Base-by-base conservation (phyloP, 2,888 invertebrate species). In the Cabera pusaria region DNA sequence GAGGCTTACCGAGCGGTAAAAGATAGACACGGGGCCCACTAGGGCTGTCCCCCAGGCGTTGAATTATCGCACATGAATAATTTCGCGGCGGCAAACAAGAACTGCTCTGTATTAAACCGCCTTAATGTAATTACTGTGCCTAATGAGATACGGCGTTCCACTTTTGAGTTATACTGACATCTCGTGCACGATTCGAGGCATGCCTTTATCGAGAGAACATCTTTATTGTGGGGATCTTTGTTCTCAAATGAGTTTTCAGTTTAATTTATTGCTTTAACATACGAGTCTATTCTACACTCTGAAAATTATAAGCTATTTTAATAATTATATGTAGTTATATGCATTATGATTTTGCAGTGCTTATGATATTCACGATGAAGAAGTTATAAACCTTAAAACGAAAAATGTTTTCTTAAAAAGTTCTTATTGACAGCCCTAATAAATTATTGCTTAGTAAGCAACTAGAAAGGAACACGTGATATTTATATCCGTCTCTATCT, bases 1-100 rank as follows among this genome's bases (percentile, higher is more conserved):
- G 75, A 80, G 85, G 86, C 87, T 87, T 86, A 85, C 41, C 35
- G 35, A 31, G 80, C 78, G 81, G 85, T 75, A 83, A 83, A 87
- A 86, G 86, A 88, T 86, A 85, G 85, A 86, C 86, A 85, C 59
- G 76, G 64, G 64, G 63, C 68, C 57, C 58, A 47, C 58, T 66
- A 84, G 83, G 85, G 85, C 57, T 83, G 83, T 31, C 71, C 75
- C 63, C 45, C 60, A 60, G 66, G 64, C 71, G 54, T 49, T 60
- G 56, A 73, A 72, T 75, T 71, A 74, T 67, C 57, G 61, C 56
- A 49, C 64, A 59, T 70, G 72, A 72, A 73, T 79, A 74, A 73
- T 76, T 73, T 67, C 66, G 63, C 60, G 63, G 65, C 58, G 27
- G 54, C 56, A 67, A 72, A 77, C 66, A 58, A 72, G 70, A 64